Evolutionary conservation across 2,113 vertebrate genomes (phyloP).

Genomic region (Lepisosteus oculatus): DNA sequence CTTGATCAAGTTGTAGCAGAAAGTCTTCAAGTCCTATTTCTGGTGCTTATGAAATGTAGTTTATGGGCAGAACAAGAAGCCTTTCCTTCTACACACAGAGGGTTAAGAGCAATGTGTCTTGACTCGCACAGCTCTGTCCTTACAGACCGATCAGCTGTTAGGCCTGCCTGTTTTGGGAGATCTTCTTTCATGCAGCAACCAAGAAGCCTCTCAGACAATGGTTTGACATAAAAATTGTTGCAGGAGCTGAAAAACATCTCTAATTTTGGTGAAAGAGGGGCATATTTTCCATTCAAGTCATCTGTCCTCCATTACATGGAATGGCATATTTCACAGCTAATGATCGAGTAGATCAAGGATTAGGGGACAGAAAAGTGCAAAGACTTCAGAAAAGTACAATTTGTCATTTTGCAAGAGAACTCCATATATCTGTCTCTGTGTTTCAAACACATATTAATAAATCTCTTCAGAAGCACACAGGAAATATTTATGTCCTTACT

Average conservation of each 20-base stretch:
- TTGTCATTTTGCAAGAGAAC: constrained; percentile 21
- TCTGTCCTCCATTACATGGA: constrained; percentile 48
- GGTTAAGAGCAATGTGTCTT: no score
- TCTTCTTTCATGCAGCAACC: no score
- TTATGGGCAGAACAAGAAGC: no score
- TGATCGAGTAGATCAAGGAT: constrained; percentile 23
- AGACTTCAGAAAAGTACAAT: constrained; percentile 30
- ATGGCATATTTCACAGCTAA: constrained; percentile 38
- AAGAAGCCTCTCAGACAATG: no score
- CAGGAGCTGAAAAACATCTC: background rate
- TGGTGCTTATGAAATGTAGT: no score
- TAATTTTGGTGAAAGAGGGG: constrained; percentile 26
- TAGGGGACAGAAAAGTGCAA: constrained; percentile 41
- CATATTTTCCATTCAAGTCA: constrained; percentile 49
- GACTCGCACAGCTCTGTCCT: no score
- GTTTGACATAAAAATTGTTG: no score
- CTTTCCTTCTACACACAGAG: no score
- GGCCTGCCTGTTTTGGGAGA: no score
- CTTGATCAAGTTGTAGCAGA: no score
- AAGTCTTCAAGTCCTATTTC: no score
- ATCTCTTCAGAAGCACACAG: background rate
- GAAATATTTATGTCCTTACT: constrained; percentile 3
- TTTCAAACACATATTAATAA: constrained; percentile 14
- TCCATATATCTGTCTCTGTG: constrained; percentile 31
- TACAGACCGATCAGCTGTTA: no score